Percentiles rank a stretch among this genome's conserved stretches.
Evolutionary conservation across 2,797 vertebrate species (phyloP).

Genomic region (Acrossocheilus fasciatus): DNA sequence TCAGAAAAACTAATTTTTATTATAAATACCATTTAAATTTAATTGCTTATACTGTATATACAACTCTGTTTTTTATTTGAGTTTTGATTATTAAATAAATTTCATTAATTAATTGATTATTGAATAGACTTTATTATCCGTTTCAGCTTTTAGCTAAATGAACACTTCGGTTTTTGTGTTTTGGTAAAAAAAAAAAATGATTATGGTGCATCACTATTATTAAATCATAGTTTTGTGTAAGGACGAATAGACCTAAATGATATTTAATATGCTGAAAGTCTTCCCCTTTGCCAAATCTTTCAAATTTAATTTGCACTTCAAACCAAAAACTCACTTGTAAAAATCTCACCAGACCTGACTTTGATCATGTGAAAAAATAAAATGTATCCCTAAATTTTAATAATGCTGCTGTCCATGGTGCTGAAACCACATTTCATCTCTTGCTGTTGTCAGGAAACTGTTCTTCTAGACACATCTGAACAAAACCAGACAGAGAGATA

Average conservation of each 20-base stretch:
- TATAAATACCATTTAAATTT: background rate
- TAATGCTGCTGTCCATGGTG: constrained; percentile 39
- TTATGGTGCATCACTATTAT: background rate
- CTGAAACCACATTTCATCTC: constrained; percentile 23
- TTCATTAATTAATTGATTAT: background rate
- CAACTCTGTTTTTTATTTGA: background rate
- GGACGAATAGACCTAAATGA: background rate
- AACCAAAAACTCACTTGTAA: background rate
- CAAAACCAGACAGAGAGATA: background rate
- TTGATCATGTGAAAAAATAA: background rate
- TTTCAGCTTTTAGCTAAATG: background rate
- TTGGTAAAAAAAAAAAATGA: background rate
- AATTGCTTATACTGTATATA: background rate
- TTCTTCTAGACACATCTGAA: background rate
- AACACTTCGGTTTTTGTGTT: background rate
- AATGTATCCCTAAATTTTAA: background rate
- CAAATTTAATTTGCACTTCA: background rate
- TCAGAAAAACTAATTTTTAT: background rate
- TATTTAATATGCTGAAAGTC: background rate
- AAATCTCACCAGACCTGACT: background rate
- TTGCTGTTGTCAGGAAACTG: background rate
- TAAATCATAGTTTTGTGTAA: background rate
- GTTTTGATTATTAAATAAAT: background rate
- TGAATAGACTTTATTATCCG: background rate
- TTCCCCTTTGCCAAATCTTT: background rate